A percentile compares a stretch with the other conserved stretches of the same genome.
These are phyloP conservation scores for Cryptophagus acutangulus DNA, from an alignment of 2,888 invertebrate species.

Conservation along the genomic window DNA sequence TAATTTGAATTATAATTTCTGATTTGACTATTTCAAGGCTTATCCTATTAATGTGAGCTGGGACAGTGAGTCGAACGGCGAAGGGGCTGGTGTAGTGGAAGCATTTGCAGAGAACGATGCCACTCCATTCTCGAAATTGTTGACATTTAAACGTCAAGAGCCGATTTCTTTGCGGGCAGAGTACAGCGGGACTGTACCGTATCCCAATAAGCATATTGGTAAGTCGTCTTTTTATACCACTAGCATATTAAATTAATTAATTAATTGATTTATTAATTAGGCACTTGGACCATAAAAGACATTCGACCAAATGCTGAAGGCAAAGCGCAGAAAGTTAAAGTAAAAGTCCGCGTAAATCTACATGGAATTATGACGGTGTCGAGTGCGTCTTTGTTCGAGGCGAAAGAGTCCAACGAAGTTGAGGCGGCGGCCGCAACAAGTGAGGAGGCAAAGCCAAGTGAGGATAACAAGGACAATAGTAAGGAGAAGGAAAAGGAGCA, in stretches of 20 bases:
- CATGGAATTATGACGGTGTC: conserved; percentile 88
- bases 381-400: conserved; percentile 79
- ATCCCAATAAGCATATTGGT: conserved; percentile 76
- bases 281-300: conserved; percentile 72
- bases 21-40: conserved; percentile 44
- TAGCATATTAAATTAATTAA: no score
- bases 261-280: conserved; percentile 43
- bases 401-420: conserved; percentile 54
- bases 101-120: conserved; percentile 86
- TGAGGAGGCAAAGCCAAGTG: conserved; percentile 30
- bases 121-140: conserved; percentile 89
- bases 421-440: conserved; percentile 29
- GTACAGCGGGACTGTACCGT: conserved; percentile 72
- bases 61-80: conserved; percentile 59
- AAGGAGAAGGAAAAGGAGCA: conserved; percentile 43
- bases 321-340: conserved; percentile 91
- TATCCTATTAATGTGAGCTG: conserved; percentile 82
- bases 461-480: conserved; percentile 50
- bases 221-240: no score
- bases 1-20: neutral
- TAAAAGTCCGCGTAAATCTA: conserved; percentile 90
- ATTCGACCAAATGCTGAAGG: conserved; percentile 83
- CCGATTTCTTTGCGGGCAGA: conserved; percentile 83
- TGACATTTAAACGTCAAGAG: conserved; percentile 87
- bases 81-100: conserved; percentile 70